Conservation (phyloP, 2,888 invertebrate genomes). For the Sthenelais limicola region DNA sequence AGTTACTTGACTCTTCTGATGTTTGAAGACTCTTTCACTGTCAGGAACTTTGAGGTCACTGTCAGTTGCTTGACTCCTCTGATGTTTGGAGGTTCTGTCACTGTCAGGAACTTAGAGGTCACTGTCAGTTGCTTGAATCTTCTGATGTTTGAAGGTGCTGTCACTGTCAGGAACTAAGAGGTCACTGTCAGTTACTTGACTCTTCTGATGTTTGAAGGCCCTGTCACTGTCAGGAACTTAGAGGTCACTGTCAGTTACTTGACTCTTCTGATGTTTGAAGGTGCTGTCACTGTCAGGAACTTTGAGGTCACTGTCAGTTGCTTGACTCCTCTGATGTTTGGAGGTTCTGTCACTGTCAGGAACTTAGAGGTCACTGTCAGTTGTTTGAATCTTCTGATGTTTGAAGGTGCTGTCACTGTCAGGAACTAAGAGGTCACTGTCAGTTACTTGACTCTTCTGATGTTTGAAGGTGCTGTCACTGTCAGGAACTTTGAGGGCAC, state of each 20-base stretch:
- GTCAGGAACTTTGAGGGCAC: conserved; percentile 19
- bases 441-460: not conserved
- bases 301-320: not conserved
- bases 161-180: conserved; percentile 12
- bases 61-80: not conserved
- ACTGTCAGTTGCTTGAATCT: not conserved
- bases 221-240: not conserved
- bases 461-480: conserved; percentile 7
- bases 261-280: no score
- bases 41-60: conserved; percentile 2
- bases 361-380: conserved; percentile 16
- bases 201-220: not conserved
- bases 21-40: conserved; percentile 17
- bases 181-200: not conserved
- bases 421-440: conserved; percentile 19
- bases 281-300: no score
- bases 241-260: no score
- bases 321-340: not conserved
- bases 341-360: not conserved
- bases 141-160: conserved; percentile 3
- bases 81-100: no score
- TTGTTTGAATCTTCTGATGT: not conserved
- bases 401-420: conserved; percentile 22
- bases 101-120: conserved; percentile 10
- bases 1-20: not conserved